Conservation (phyloP, 2,888 invertebrate genomes). For the Pandemis cinnamomeana region DNA sequence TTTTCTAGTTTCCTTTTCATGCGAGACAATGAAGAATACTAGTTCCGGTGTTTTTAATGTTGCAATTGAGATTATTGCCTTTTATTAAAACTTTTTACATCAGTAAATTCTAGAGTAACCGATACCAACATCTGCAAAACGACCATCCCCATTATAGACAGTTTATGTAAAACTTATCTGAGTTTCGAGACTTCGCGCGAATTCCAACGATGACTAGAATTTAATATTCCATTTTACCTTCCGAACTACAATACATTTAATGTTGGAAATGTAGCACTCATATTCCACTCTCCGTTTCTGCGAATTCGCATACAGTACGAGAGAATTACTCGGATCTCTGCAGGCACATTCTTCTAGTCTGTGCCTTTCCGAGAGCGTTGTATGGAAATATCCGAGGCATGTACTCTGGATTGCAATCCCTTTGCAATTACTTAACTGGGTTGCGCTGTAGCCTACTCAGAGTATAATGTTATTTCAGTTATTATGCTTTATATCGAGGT, state of each 20-base stretch:
- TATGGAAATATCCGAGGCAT: background rate
- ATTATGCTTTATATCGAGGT: background rate
- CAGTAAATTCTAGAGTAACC: background rate
- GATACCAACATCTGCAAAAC: background rate
- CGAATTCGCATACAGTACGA: background rate
- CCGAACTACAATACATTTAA: constrained; percentile 4
- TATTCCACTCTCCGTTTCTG: constrained; percentile 7
- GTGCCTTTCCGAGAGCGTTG: background rate
- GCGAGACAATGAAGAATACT: background rate
- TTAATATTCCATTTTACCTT: constrained; percentile 19
- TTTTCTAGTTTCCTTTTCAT: too few species aligned
- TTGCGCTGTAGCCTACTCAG: background rate
- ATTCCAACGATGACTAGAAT: constrained; percentile 2
- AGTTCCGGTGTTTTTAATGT: background rate
- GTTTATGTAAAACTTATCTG: background rate
- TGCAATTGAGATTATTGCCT: background rate
- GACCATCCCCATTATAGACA: background rate
- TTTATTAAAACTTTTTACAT: background rate
- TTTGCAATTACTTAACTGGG: constrained; percentile 5
- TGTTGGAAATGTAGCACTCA: constrained; percentile 4
- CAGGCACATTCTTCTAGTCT: background rate
- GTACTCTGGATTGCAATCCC: background rate
- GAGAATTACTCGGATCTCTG: constrained; percentile 3
- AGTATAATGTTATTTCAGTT: background rate
- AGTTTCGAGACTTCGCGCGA: background rate